Base-by-base conservation (phyloP, 1,140 invertebrate genomes). In the Maniola jurtina region DNA sequence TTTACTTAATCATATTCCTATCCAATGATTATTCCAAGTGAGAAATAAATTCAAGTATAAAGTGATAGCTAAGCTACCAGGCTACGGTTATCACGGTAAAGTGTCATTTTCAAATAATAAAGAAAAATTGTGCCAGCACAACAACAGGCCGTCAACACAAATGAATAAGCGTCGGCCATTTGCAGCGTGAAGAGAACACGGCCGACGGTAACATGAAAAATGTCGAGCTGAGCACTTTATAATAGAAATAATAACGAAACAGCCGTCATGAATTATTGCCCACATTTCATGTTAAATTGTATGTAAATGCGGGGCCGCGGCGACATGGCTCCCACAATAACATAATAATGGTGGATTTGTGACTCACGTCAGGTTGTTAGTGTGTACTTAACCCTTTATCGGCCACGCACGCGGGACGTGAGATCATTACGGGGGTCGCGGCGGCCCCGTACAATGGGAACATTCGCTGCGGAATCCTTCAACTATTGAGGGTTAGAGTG, bases 291-390 rank as follows among this genome's bases (percentile, higher is more conserved):
- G 84, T 88, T 88, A 90, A 88, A 88, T 86, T 85, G 85, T 88
- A 90, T 90, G 88, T 88, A 88, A 90, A 90, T 88, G 79, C 64
- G 75, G 72, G 78, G 80, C 79, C 81, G 77, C 81, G 73, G 71
- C 80, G 82, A 84, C 84, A 83, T 71, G 80, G 84, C 81, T 88
- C 81, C 85, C 86, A 88, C 88, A 90, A 90, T 90, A 90, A 88
- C 85, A 88, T 88, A 86, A 90, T 88, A 90, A 88, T 89, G 81
- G 87, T 83, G 79, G 87, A 88, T 89, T 90, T 90, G 87, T 88
- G 83, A 88, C 75, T 90, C 88, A 90, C 88, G 88, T 87, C 83
- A 84, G 80, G 83, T 84, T 85, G 87, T 89, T 88, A 88, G 83
- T 87, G 78, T 84, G 83, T 88, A 87, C 80, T 90, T 88, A 90